A percentile compares a stretch with the other conserved stretches of the same genome.
phyloP scores from a whole-genome alignment of 2,797 vertebrate species.

The Tangara arthus region DNA sequence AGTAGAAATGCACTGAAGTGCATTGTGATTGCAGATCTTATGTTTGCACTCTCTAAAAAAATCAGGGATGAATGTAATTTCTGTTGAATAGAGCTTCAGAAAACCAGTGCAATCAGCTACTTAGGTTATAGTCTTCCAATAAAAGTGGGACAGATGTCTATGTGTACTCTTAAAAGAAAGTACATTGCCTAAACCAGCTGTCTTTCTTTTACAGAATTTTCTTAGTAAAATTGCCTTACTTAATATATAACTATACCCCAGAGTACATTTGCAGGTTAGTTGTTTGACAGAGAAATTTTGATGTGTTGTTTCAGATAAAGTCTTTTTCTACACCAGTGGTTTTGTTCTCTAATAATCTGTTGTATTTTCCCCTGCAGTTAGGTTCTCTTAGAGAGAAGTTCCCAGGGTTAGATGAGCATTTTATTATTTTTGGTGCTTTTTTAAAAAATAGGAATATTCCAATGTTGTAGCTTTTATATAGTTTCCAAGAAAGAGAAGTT shows the following conservation, averaged over 20 bases:
- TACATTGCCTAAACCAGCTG: background rate
- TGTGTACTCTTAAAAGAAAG: background rate
- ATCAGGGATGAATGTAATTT: background rate
- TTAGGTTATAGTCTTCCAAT: background rate
- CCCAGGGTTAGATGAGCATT: background rate
- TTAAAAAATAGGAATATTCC: background rate
- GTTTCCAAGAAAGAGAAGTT: background rate
- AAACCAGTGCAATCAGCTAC: background rate
- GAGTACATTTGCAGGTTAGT: background rate
- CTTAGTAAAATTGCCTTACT: background rate
- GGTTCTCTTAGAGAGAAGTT: background rate
- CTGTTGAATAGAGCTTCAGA: background rate
- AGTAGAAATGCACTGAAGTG: background rate
- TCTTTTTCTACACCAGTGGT: background rate
- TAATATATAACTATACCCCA: background rate
- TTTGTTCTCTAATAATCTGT: background rate
- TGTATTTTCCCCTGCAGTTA: background rate
- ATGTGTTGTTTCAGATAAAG: background rate
- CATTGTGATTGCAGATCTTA: background rate
- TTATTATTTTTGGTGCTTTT: background rate
- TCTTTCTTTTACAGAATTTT: constrained; percentile 3
- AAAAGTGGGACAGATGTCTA: background rate
- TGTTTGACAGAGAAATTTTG: background rate
- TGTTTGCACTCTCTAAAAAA: background rate
- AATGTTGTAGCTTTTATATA: background rate